These are phyloP conservation scores for Rhorus exstirpatorius DNA, from an alignment of 2,888 invertebrate genomes.

Conservation along the genomic window DNA sequence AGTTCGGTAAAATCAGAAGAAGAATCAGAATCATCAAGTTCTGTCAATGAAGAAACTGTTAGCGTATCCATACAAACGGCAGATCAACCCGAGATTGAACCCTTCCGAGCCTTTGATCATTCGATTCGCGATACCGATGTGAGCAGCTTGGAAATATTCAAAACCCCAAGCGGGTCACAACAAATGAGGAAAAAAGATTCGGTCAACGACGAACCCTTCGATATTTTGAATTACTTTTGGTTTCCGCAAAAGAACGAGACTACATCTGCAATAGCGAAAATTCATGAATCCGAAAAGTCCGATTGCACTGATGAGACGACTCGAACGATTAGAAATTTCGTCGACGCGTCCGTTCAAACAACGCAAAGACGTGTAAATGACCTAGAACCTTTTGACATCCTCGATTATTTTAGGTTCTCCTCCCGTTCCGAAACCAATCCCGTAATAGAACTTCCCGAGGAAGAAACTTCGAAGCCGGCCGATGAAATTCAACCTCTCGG, in stretches of 20 bases:
- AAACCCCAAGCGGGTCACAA: not conserved
- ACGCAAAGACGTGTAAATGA: not conserved
- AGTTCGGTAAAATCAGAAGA: not conserved
- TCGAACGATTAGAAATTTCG: not conserved
- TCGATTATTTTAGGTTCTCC: conserved; percentile 54
- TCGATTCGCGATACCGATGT: not conserved
- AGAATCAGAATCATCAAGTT: not conserved
- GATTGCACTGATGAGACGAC: not conserved
- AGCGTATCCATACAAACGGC: conserved; percentile 16
- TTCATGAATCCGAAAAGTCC: not conserved
- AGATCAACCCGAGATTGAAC: not conserved
- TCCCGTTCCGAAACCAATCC: not conserved
- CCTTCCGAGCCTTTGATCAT: not conserved
- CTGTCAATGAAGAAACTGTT: not conserved
- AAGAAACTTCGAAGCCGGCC: not conserved
- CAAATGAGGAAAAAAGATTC: not conserved
- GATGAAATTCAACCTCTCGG: not conserved
- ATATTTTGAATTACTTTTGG: conserved; percentile 20
- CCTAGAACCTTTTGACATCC: conserved; percentile 50
- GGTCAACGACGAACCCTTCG: conserved; percentile 1
- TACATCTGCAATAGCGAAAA: not conserved
- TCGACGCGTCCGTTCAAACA: conserved; percentile 28
- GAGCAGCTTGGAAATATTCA: not conserved
- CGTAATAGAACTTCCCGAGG: not conserved
- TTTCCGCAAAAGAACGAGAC: not conserved